Percentiles rank a stretch among this genome's conserved stretches.
These are phyloP conservation scores for Epizoanthus scotinus DNA, from an alignment of 92 coral and sea anemone genomes.

Conservation along the genomic window DNA sequence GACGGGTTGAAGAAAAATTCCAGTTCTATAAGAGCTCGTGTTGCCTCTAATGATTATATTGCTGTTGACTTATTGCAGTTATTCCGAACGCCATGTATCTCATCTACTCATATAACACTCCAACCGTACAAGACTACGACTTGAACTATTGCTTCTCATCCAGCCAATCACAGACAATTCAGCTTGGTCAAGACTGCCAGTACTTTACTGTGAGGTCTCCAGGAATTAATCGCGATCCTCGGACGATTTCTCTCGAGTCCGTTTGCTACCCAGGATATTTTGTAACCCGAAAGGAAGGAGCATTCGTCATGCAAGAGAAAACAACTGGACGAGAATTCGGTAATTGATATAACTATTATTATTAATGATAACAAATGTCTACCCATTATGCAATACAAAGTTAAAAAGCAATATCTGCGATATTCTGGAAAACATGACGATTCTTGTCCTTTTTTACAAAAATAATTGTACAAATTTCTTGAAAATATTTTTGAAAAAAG, in stretches of 20 bases:
- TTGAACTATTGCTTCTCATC: slow-evolving; percentile 62
- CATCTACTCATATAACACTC: slow-evolving; percentile 81
- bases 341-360: slow-evolving; percentile 18
- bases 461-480: no score
- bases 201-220: slow-evolving; percentile 91
- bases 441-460: no score
- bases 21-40: no score
- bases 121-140: slow-evolving; percentile 60
- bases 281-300: slow-evolving; percentile 65
- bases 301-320: slow-evolving; percentile 49
- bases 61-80: slow-evolving; percentile 45
- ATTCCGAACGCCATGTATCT: slow-evolving; percentile 67
- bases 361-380: neutral
- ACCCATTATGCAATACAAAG: no score
- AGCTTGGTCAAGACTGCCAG: slow-evolving; percentile 66
- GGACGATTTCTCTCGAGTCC: slow-evolving; percentile 87
- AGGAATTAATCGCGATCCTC: slow-evolving; percentile 79
- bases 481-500: no score
- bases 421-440: no score
- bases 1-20: no score
- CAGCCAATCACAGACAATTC: slow-evolving; percentile 40
- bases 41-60: neutral
- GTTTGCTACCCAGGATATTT: slow-evolving; percentile 76
- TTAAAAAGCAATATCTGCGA: no score
- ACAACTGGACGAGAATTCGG: slow-evolving; percentile 62